Conservation (phyloP, 2,888 invertebrate genomes). For the Pasiphila rectangulata region DNA sequence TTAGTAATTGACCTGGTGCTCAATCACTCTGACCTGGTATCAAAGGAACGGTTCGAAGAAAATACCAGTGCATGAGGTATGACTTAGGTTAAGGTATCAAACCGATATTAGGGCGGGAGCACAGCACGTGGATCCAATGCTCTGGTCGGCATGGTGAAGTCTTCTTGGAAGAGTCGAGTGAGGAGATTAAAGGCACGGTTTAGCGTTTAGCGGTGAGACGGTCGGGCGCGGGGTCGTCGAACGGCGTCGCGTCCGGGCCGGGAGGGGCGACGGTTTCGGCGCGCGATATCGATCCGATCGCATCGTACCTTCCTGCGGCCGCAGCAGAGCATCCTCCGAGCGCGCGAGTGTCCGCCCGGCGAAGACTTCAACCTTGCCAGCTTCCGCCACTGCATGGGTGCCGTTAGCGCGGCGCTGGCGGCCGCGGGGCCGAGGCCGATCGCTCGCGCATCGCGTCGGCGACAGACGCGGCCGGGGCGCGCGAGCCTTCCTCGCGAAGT, state of each 20-base stretch:
- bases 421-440: conserved; percentile 74
- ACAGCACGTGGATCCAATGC: background rate
- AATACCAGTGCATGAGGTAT: too few species aligned
- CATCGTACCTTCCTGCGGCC: conserved; percentile 93
- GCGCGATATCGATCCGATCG: conserved; percentile 76
- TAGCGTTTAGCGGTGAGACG: conserved; percentile 49
- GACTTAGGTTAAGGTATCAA: background rate
- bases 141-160: background rate
- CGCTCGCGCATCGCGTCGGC: conserved; percentile 74
- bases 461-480: conserved; percentile 71
- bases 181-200: conserved; percentile 50
- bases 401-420: conserved; percentile 82
- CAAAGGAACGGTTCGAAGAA: too few species aligned
- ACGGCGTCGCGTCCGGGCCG: conserved; percentile 75
- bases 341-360: conserved; percentile 84
- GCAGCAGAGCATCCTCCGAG: conserved; percentile 96
- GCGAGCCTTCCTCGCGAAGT: conserved; percentile 77
- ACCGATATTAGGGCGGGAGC: background rate
- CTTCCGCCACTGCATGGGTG: conserved; percentile 92
- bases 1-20: too few species aligned
- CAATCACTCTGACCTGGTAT: too few species aligned
- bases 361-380: conserved; percentile 89
- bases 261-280: conserved; percentile 77
- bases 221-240: conserved; percentile 71
- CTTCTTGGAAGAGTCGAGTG: conserved; percentile 16